These are phyloP conservation scores for Ormyrus thymus DNA, from an alignment of 2,888 invertebrate species.

Conservation along the genomic window DNA sequence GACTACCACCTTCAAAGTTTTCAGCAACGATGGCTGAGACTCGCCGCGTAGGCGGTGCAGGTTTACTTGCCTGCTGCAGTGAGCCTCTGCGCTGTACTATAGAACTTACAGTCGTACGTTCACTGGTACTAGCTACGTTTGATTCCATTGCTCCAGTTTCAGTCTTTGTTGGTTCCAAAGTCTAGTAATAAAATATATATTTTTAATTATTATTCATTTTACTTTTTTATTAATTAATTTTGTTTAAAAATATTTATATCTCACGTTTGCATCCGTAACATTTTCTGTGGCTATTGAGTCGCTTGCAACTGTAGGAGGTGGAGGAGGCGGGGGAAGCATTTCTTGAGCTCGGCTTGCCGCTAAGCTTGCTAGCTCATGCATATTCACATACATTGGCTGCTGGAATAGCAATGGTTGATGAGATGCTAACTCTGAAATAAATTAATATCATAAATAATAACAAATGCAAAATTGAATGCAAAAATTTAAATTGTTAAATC, in stretches of 20 bases:
- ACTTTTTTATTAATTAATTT: not conserved
- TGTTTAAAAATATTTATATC: not conserved
- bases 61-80: conserved; percentile 80
- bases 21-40: conserved; percentile 83
- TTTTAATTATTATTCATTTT: not conserved
- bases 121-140: conserved; percentile 75
- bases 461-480: not conserved
- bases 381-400: conserved; percentile 90
- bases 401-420: conserved; percentile 66
- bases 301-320: conserved; percentile 60
- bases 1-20: conserved; percentile 69
- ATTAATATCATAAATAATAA: not conserved
- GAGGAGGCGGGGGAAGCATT: conserved; percentile 78
- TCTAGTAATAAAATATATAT: conserved; percentile 60
- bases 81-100: conserved; percentile 78
- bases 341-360: conserved; percentile 85
- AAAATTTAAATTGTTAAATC: not conserved
- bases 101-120: conserved; percentile 21
- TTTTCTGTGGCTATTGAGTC: conserved; percentile 49
- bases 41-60: conserved; percentile 86
- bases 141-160: conserved; percentile 78
- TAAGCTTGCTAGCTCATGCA: conserved; percentile 90
- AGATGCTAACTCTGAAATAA: conserved; percentile 61
- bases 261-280: conserved; percentile 58
- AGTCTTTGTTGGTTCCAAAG: conserved; percentile 68